phyloP scores from a whole-genome alignment of 2,888 invertebrate species.

The Lottia gigantea region DNA sequence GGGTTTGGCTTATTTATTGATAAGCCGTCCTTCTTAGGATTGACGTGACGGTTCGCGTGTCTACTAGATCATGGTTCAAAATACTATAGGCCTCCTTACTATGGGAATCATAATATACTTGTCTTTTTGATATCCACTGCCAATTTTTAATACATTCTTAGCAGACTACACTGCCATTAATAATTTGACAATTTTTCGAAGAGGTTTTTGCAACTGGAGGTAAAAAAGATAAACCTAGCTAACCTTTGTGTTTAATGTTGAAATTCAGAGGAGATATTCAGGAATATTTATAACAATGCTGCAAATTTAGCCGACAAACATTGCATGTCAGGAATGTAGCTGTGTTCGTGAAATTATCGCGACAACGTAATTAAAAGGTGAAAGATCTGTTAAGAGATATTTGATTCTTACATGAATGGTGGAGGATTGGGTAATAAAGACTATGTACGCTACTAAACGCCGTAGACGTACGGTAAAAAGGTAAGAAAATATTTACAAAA shows the following conservation, averaged over 20 bases:
- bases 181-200: no score
- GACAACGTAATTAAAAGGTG: slow-evolving; percentile 4
- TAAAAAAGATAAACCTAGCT: no score
- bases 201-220: no score
- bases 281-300: no score
- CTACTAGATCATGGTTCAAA: slow-evolving; percentile 21
- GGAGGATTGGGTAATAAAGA: slow-evolving; percentile 69
- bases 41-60: slow-evolving; percentile 32
- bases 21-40: slow-evolving; percentile 19
- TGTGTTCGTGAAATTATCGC: not conserved
- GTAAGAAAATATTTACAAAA: slow-evolving; percentile 72
- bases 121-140: slow-evolving; percentile 21
- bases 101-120: slow-evolving; percentile 28
- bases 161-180: not conserved
- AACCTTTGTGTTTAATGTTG: no score
- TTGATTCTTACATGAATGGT: slow-evolving; percentile 41
- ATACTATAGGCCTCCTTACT: slow-evolving; percentile 22
- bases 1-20: slow-evolving; percentile 18
- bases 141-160: slow-evolving; percentile 16
- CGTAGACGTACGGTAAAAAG: slow-evolving; percentile 95
- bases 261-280: no score
- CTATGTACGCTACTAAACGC: slow-evolving; percentile 96
- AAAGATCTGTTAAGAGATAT: slow-evolving; percentile 1
- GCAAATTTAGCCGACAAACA: not conserved
- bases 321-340: slow-evolving; percentile 6